Evolutionary conservation across 2,797 vertebrate species (phyloP).

Genomic region (Anabas testudineus): DNA sequence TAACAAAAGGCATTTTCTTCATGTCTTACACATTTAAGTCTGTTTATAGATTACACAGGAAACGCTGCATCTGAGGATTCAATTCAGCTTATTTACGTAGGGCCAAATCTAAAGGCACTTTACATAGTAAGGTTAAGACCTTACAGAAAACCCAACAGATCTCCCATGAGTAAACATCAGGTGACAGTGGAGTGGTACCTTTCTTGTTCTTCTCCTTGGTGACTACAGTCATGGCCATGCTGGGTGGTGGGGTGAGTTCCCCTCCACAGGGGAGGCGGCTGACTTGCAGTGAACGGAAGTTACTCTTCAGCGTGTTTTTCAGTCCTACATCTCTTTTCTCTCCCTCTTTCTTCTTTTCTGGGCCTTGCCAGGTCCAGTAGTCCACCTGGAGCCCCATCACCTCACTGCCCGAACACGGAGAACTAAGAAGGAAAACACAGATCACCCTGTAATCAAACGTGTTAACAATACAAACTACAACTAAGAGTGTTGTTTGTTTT

Average conservation of each 20-base stretch:
- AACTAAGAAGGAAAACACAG: slow-evolving; percentile 56
- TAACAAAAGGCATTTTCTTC: neutral
- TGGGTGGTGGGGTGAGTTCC: slow-evolving; percentile 81
- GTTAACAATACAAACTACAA: neutral
- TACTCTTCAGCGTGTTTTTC: slow-evolving; percentile 88
- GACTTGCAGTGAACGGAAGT: slow-evolving; percentile 88
- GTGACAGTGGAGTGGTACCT: slow-evolving; percentile 63
- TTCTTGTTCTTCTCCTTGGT: slow-evolving; percentile 90
- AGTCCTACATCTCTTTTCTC: slow-evolving; percentile 85
- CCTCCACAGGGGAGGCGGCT: slow-evolving; percentile 84
- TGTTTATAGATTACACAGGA: neutral
- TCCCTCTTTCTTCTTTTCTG: slow-evolving; percentile 84
- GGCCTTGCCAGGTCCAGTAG: slow-evolving; percentile 86
- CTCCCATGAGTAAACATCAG: too few species aligned
- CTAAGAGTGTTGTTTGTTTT: neutral
- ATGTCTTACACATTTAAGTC: neutral
- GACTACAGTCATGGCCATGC: slow-evolving; percentile 89
- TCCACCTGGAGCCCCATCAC: slow-evolving; percentile 89
- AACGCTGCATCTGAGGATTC: neutral
- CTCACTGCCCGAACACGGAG: slow-evolving; percentile 83
- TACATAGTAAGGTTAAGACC: too few species aligned
- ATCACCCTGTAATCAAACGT: neutral
- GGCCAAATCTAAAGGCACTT: too few species aligned
- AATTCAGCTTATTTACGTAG: too few species aligned
- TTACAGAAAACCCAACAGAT: too few species aligned